Percentiles rank a stretch among this genome's conserved stretches.
phyloP scores from a whole-genome alignment of 2,888 invertebrate species.

The Amitus sp. region DNA sequence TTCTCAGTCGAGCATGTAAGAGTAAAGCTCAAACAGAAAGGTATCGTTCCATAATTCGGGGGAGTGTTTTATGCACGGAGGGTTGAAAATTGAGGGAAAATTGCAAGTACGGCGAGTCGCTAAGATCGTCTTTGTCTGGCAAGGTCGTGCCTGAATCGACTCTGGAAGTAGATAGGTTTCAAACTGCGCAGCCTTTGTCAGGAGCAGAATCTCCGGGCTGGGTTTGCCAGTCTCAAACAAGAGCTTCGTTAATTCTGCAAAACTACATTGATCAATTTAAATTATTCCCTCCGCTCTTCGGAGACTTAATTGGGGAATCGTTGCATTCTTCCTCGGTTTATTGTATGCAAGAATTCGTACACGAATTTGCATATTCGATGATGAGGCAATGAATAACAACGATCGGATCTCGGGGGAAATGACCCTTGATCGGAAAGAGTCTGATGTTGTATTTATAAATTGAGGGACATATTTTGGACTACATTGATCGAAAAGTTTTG shows the following conservation, averaged over 20 bases:
- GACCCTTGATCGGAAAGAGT: too few species aligned
- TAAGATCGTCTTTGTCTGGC: constrained; percentile 8
- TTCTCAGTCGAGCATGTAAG: not conserved
- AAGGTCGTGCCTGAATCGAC: constrained; percentile 7
- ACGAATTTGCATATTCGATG: not conserved
- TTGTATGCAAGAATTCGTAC: not conserved
- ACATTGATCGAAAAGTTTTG: too few species aligned
- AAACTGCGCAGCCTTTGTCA: constrained; percentile 14
- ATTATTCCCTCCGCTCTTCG: constrained; percentile 10
- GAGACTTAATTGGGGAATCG: not conserved
- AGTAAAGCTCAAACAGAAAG: not conserved
- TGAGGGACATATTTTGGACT: too few species aligned
- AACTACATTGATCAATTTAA: constrained; percentile 19
- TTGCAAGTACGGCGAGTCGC: constrained; percentile 1
- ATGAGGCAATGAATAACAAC: too few species aligned
- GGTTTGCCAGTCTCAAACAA: constrained; percentile 19
- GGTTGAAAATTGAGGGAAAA: constrained; percentile 5
- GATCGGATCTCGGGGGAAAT: too few species aligned
- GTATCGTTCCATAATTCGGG: not conserved
- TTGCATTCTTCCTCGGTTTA: not conserved
- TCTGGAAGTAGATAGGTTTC: constrained; percentile 10
- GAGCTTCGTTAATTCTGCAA: constrained; percentile 15
- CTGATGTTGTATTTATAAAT: too few species aligned
- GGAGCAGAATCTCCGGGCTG: constrained; percentile 8
- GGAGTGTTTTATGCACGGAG: not conserved